phyloP scores from a whole-genome alignment of 2,888 invertebrate genomes.

The Steinernema carpocapsae region DNA sequence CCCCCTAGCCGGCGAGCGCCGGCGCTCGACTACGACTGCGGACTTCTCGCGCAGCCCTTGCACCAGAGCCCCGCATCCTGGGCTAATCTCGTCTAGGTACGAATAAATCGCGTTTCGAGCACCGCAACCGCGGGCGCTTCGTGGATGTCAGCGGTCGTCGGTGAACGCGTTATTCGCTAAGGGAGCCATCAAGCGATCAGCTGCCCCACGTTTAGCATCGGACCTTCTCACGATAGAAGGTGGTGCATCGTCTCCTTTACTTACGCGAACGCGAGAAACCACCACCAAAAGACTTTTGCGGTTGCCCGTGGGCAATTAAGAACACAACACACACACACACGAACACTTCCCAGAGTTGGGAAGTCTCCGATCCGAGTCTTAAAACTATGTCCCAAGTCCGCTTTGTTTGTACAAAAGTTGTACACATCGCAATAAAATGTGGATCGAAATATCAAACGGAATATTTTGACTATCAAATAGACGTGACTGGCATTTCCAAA shows the following conservation, averaged over 20 bases:
- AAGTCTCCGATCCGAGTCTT: conserved; percentile 43
- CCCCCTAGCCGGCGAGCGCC: background rate
- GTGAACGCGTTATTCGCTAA: conserved; percentile 23
- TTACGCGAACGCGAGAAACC: background rate
- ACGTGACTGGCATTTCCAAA: no score
- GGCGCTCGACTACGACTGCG: background rate
- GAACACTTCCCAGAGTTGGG: conserved; percentile 41
- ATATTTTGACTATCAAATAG: no score
- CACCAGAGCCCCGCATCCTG: background rate
- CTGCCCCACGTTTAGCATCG: conserved; percentile 27
- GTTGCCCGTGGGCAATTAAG: conserved; percentile 13
- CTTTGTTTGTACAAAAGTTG: no score
- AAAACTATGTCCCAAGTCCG: no score
- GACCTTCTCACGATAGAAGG: background rate
- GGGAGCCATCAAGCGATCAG: conserved; percentile 23
- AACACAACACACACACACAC: conserved; percentile 8
- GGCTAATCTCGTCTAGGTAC: conserved; percentile 25
- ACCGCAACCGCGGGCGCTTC: conserved; percentile 2
- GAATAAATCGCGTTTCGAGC: conserved; percentile 10
- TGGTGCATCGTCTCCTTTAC: conserved; percentile 19
- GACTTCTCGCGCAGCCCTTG: background rate
- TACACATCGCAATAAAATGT: no score
- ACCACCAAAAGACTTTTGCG: conserved; percentile 3
- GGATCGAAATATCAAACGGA: no score
- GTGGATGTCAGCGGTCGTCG: conserved; percentile 23